Evolutionary conservation across 2,797 vertebrate genomes (phyloP).

Genomic region (Myoxocephalus aenaeus): DNA sequence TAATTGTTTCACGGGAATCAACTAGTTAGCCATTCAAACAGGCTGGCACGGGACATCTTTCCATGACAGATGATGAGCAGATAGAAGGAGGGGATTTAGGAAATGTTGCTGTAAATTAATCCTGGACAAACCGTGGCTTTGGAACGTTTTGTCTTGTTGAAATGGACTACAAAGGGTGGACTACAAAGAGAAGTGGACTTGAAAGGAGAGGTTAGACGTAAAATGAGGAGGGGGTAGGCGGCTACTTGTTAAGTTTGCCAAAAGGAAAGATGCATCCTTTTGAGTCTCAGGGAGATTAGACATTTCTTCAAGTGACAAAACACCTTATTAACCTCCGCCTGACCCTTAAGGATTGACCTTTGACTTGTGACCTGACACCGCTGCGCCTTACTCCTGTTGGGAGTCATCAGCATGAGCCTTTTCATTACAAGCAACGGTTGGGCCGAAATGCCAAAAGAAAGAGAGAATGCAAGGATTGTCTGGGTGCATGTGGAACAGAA

Average conservation of each 20-base stretch:
- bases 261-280: slow-evolving; percentile 75
- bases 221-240: slow-evolving; percentile 43
- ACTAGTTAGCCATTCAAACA: slow-evolving; percentile 64
- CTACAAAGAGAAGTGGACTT: slow-evolving; percentile 66
- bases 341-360: slow-evolving; percentile 81
- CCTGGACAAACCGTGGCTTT: slow-evolving; percentile 70
- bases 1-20: slow-evolving; percentile 80
- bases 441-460: slow-evolving; percentile 52
- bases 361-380: slow-evolving; percentile 75
- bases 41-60: slow-evolving; percentile 50
- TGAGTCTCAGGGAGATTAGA: slow-evolving; percentile 83
- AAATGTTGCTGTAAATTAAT: slow-evolving; percentile 79
- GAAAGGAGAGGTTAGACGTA: slow-evolving; percentile 59
- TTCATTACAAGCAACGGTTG: slow-evolving; percentile 56
- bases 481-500: slow-evolving; percentile 39
- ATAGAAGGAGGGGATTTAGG: slow-evolving; percentile 57
- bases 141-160: slow-evolving; percentile 65
- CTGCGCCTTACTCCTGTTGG: slow-evolving; percentile 61
- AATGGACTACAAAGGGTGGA: slow-evolving; percentile 66
- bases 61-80: slow-evolving; percentile 52
- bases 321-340: slow-evolving; percentile 81
- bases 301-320: slow-evolving; percentile 81
- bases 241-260: slow-evolving; percentile 67
- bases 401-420: slow-evolving; percentile 68
- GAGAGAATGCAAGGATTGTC: slow-evolving; percentile 62